Evolutionary conservation across 2,797 vertebrate genomes (phyloP), one percentile per base, ranked within the genome.

Genomic region (Manis javanica): DNA sequence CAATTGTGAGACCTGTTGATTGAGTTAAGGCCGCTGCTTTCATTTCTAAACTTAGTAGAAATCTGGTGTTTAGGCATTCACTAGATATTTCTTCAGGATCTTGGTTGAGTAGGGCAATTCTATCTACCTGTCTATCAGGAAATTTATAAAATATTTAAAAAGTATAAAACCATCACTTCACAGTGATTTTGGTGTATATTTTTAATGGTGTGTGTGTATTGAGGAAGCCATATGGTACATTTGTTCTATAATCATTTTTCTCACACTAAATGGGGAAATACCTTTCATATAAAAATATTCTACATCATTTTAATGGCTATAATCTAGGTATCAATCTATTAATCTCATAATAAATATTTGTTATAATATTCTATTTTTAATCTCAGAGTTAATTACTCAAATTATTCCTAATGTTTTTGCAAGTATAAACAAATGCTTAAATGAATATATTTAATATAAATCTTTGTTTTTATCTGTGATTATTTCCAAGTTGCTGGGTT

Each of bases 41-140:
- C n/a, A 83, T 14, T 91, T 90, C 26, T 92, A 82, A 87, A 87
- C 24, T 79, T 71, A 42, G 34, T 63, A 94, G 82, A 95, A 95
- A 72, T 15, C 13, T 26, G 15, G 0, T 68, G 13, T 94, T 87
- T 64, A 92, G 84, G 26, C 39, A 75, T 55, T 94, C 39, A 42
- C 51, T 77, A 82, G 23, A 12, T 69, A 34, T 42, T 85, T 93
- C 26, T 84, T 93, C 11, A 59, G 79, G 53, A 49, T 79, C 57
- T 96, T 93, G 46, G 53, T 71, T 95, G 88, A 42, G 23, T 89
- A 84, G 42, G 18, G 9, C 5, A 23, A 29, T 13, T 57, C 11
- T 63, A 14, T 59, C 21, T 55, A 1, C 42, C 42, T 46, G 42
- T 46, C 42, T 46, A 10, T 46, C 42, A 46, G 42, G 42, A 91